phyloP scores from a whole-genome alignment of 2,113 vertebrate genomes.

The Indri indri region DNA sequence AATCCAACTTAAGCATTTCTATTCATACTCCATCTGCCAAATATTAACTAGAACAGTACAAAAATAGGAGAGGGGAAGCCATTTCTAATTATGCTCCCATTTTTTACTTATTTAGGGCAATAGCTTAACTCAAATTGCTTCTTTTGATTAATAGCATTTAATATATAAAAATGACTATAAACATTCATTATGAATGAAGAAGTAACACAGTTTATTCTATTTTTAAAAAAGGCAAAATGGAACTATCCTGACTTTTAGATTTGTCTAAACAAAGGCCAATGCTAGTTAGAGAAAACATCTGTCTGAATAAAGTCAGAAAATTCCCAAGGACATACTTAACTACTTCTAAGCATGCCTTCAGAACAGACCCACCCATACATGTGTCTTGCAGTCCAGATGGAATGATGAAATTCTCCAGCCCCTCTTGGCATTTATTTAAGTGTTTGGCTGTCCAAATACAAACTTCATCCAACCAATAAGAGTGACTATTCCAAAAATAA shows the following conservation, averaged over 20 bases:
- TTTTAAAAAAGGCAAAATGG: conserved; percentile 48
- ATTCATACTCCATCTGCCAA: conserved; percentile 72
- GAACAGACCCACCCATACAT: conserved; percentile 55
- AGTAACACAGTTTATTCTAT: conserved; percentile 25
- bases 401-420: conserved; percentile 54
- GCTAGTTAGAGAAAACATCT: conserved; percentile 71
- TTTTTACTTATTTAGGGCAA: conserved; percentile 69
- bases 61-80: conserved; percentile 64
- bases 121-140: conserved; percentile 62
- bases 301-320: conserved; percentile 62
- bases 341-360: conserved; percentile 57
- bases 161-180: conserved; percentile 64
- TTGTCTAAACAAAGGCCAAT: conserved; percentile 67
- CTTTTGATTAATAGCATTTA: conserved; percentile 71
- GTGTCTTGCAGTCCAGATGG: conserved; percentile 62
- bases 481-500: conserved; percentile 44
- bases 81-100: conserved; percentile 57
- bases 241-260: conserved; percentile 52
- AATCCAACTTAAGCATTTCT: conserved; percentile 69
- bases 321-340: conserved; percentile 57
- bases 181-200: conserved; percentile 56
- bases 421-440: conserved; percentile 60
- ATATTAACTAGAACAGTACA: conserved; percentile 70
- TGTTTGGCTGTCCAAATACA: conserved; percentile 57
- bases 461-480: conserved; percentile 55